Conservation (phyloP, 2,888 invertebrate genomes). For the Operophtera brumata region DNA sequence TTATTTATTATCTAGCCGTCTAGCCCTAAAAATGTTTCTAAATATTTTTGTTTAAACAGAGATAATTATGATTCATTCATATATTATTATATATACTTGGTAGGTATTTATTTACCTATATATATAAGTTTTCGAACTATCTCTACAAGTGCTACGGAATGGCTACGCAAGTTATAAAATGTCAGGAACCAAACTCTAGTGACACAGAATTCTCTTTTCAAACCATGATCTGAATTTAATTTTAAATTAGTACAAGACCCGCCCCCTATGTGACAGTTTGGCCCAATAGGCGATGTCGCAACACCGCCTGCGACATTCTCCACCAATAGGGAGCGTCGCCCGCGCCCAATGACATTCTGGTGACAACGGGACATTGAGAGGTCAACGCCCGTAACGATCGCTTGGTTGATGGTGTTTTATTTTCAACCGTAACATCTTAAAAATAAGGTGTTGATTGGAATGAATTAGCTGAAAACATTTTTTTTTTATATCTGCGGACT, state of each 20-base stretch:
- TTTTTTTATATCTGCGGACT: too few relatives aligned
- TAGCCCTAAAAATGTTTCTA: too few relatives aligned
- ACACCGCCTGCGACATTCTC: constrained; percentile 67
- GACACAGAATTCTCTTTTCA: constrained; percentile 3
- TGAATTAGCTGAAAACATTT: too few relatives aligned
- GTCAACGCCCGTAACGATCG: constrained; percentile 63
- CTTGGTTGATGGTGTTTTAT: constrained; percentile 41
- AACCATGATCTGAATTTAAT: constrained; percentile 36
- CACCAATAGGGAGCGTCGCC: constrained; percentile 63
- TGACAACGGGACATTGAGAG: constrained; percentile 62
- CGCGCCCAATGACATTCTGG: constrained; percentile 73
- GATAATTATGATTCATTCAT: too few relatives aligned
- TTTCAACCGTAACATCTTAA: constrained; percentile 19
- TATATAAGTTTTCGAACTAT: too few relatives aligned
- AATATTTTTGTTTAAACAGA: too few relatives aligned
- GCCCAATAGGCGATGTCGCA: constrained; percentile 73
- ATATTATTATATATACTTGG: too few relatives aligned
- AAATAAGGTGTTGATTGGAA: background rate
- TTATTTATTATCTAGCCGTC: too few relatives aligned
- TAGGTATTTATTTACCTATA: too few relatives aligned
- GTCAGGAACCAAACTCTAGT: constrained; percentile 9
- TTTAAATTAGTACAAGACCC: constrained; percentile 59
- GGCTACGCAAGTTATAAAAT: background rate
- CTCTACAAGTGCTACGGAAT: too few relatives aligned
- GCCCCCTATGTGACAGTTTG: constrained; percentile 66